A percentile compares a stretch with the other conserved stretches of the same genome.
These are phyloP conservation scores for Drosophila demipolita DNA, from an alignment of 2,888 invertebrate species.

Conservation along the genomic window DNA sequence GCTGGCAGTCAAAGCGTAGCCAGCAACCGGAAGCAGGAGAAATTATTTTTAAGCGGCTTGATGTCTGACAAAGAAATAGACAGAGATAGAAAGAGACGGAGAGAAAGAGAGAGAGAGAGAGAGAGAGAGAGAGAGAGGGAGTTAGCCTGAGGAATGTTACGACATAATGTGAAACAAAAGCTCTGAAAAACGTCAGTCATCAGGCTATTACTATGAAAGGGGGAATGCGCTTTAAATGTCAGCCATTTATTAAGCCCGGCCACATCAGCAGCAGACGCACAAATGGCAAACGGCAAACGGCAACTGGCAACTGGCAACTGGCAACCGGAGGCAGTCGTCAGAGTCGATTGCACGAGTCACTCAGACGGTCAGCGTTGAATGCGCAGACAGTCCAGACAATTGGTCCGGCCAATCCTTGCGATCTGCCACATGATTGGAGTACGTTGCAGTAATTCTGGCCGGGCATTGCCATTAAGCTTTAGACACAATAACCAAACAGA, in stretches of 20 bases:
- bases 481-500: neutral
- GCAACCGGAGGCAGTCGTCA: conserved; percentile 33
- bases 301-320: conserved; percentile 14
- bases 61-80: conserved; percentile 33
- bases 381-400: conserved; percentile 45
- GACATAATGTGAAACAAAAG: conserved; percentile 66
- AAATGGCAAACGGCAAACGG: conserved; percentile 25
- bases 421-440: conserved; percentile 1
- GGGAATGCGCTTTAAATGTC: conserved; percentile 67
- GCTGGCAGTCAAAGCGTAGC: conserved; percentile 66
- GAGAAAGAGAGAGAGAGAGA: neutral
- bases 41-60: conserved; percentile 77
- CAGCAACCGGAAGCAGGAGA: conserved; percentile 68
- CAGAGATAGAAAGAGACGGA: neutral
- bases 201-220: conserved; percentile 23
- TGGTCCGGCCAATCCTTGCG: conserved; percentile 15
- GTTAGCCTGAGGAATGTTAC: conserved; percentile 49
- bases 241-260: conserved; percentile 69
- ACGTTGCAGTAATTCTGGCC: neutral
- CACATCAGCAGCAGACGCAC: conserved; percentile 52
- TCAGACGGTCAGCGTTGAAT: conserved; percentile 51
- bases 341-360: conserved; percentile 55
- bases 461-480: conserved; percentile 6
- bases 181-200: conserved; percentile 61
- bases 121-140: conserved; percentile 9